Evolutionary conservation across 2,888 invertebrate species (phyloP).

Genomic region (Drosophila parthenogenetica): DNA sequence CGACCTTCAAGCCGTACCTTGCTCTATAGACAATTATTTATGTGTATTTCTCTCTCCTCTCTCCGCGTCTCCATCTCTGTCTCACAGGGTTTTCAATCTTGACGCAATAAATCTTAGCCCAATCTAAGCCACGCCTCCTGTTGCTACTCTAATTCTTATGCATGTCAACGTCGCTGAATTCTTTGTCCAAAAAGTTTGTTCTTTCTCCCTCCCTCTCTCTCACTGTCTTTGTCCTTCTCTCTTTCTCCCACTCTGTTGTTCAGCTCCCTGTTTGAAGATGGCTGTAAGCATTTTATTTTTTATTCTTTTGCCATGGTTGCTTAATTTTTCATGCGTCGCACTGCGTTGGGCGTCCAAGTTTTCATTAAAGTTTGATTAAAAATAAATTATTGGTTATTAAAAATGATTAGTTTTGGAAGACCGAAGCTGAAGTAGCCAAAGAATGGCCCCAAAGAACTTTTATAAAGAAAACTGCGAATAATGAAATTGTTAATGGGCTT

Average conservation of each 20-base stretch:
- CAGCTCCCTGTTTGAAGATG: constrained; percentile 5
- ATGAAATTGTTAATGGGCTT: constrained; percentile 74
- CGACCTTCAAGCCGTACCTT: constrained; percentile 53
- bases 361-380: constrained; percentile 81
- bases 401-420: constrained; percentile 77
- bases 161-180: constrained; percentile 68
- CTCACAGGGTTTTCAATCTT: constrained; percentile 42
- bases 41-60: neutral
- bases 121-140: constrained; percentile 62
- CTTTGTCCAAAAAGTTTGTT: constrained; percentile 47
- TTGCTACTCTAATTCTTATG: constrained; percentile 72
- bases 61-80: neutral
- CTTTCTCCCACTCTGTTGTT: neutral
- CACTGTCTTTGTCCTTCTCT: neutral
- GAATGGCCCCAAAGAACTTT: constrained; percentile 38
- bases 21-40: constrained; percentile 3
- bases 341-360: constrained; percentile 56
- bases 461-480: constrained; percentile 59
- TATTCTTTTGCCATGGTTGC: constrained; percentile 27
- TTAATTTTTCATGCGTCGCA: constrained; percentile 64
- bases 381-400: constrained; percentile 82
- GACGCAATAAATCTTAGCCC: constrained; percentile 65
- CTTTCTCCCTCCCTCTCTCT: neutral
- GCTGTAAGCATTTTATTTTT: constrained; percentile 26
- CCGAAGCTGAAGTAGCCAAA: constrained; percentile 46